Conservation (phyloP, 2,113 vertebrate species). For the Thryonomys swinderianus region DNA sequence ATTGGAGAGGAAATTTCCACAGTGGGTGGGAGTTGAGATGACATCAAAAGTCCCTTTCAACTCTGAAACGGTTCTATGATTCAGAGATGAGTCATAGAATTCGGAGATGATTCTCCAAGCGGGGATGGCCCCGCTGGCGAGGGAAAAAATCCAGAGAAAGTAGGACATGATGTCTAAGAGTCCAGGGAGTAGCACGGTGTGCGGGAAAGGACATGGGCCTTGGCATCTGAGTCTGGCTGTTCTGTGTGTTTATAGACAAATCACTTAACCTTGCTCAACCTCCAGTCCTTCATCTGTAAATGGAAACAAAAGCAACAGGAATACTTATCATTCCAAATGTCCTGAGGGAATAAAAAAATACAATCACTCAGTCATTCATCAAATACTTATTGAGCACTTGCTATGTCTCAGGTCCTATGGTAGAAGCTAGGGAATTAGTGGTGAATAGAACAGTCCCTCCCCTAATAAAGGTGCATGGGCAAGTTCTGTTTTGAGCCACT, state of each 20-base stretch:
- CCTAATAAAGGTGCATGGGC: not conserved
- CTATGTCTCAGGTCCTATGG: not conserved
- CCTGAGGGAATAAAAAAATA: not conserved
- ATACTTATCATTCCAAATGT: not conserved
- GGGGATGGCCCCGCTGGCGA: conserved; percentile 60
- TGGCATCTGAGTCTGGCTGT: not conserved
- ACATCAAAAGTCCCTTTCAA: conserved; percentile 76
- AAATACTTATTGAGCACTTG: not conserved
- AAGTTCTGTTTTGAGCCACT: conserved; percentile 3
- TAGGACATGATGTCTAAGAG: conserved; percentile 52
- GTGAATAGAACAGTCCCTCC: not conserved
- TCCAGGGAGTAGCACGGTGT: not conserved
- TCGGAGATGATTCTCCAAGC: conserved; percentile 66
- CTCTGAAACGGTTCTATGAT: conserved; percentile 72
- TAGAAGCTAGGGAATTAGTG: not conserved
- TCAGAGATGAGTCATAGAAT: conserved; percentile 80
- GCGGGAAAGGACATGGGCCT: not conserved
- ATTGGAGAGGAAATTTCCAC: conserved; percentile 77
- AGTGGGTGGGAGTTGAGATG: conserved; percentile 72
- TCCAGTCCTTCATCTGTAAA: not conserved
- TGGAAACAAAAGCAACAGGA: not conserved
- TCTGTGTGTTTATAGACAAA: not conserved
- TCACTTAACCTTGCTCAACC: not conserved
- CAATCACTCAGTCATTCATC: not conserved
- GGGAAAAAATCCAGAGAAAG: conserved; percentile 54